Conservation (phyloP, 1,140 invertebrate genomes). For the Phymorhynchus buccinoides region DNA sequence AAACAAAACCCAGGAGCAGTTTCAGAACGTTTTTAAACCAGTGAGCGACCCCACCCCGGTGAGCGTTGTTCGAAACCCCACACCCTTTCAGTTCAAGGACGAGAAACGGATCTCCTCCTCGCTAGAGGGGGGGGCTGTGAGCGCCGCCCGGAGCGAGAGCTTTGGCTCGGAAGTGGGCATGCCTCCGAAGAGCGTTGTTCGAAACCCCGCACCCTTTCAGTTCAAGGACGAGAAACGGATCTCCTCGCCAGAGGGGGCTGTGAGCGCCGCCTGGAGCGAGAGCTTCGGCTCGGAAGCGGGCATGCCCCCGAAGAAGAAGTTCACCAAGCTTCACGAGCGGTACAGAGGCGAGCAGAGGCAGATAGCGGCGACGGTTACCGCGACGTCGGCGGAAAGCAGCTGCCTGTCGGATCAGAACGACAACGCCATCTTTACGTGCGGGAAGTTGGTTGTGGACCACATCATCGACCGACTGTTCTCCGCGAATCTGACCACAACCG, state of each 20-base stretch:
- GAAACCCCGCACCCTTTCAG: not conserved
- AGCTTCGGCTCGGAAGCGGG: not conserved
- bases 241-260: not conserved
- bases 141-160: no score
- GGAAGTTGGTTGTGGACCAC: slow-evolving; percentile 70
- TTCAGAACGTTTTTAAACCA: not conserved
- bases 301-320: slow-evolving; percentile 33
- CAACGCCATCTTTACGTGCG: slow-evolving; percentile 60
- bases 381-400: slow-evolving; percentile 9
- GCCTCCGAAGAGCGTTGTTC: no score
- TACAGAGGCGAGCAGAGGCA: not conserved
- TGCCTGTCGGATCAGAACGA: slow-evolving; percentile 47
- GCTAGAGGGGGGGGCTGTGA: no score
- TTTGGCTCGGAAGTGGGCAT: no score
- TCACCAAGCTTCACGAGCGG: slow-evolving; percentile 28
- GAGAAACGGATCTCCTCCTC: no score
- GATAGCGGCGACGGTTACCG: not conserved
- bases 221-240: not conserved
- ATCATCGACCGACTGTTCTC: slow-evolving; percentile 68
- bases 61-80: not conserved
- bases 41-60: not conserved
- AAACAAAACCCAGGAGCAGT: slow-evolving; percentile 1
- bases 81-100: no score
- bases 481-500: slow-evolving; percentile 36
- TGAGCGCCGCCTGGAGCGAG: not conserved